These are phyloP conservation scores for Drosophila mulleri DNA, from an alignment of 2,888 invertebrate species.

Conservation along the genomic window DNA sequence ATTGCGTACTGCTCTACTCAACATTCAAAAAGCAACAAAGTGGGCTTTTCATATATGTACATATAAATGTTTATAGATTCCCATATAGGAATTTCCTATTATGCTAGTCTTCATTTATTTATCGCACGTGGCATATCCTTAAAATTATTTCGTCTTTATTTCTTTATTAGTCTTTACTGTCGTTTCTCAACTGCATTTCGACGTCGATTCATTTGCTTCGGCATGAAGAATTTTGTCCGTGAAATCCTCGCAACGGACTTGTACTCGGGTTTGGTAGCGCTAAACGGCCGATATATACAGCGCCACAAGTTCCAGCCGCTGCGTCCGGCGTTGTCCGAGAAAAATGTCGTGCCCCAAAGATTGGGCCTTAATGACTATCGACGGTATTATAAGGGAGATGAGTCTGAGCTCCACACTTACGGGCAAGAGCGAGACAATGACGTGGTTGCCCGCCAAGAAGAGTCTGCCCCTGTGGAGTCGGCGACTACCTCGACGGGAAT, in stretches of 20 bases:
- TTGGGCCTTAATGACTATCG: conserved; percentile 35
- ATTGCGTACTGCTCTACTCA: too few species aligned
- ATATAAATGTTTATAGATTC: too few species aligned
- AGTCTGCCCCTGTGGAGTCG: conserved; percentile 80
- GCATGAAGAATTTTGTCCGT: conserved; percentile 43
- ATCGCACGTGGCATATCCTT: background rate
- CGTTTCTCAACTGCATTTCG: background rate
- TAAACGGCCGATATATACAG: background rate
- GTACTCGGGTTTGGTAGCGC: background rate
- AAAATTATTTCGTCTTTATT: conserved; percentile 7
- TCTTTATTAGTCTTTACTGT: background rate
- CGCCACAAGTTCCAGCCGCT: conserved; percentile 24
- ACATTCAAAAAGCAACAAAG: background rate
- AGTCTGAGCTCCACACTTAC: conserved; percentile 17
- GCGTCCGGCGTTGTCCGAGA: background rate
- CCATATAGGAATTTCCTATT: background rate
- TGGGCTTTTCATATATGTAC: background rate
- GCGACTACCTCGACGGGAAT: conserved; percentile 54
- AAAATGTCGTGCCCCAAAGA: conserved; percentile 12
- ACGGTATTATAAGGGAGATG: conserved; percentile 43
- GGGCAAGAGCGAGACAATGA: conserved; percentile 57
- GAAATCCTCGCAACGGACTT: conserved; percentile 13
- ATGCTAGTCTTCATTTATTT: background rate
- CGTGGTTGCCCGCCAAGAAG: conserved; percentile 70
- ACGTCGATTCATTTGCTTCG: background rate